These are phyloP conservation scores for Morpho achilles DNA, from an alignment of 2,888 invertebrate species.

Conservation along the genomic window DNA sequence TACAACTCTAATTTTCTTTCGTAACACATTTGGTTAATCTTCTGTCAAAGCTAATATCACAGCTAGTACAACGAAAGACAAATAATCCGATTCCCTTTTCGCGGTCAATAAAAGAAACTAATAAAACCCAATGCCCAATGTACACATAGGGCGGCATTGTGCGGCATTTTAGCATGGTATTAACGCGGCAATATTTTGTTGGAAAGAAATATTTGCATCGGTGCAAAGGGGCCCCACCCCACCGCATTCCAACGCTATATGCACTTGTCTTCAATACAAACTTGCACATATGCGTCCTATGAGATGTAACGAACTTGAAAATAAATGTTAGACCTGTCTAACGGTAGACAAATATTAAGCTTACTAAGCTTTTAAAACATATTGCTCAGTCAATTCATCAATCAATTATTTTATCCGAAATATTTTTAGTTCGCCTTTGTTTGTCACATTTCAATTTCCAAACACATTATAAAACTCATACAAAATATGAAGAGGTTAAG, in stretches of 20 bases:
- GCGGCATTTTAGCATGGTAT: slow-evolving; percentile 63
- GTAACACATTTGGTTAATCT: no score
- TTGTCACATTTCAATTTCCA: no score
- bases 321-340: slow-evolving; percentile 4
- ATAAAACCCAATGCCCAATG: slow-evolving; percentile 62
- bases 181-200: slow-evolving; percentile 72
- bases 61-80: slow-evolving; percentile 16
- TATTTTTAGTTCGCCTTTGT: no score
- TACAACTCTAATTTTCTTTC: no score
- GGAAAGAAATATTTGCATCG: slow-evolving; percentile 74
- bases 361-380: no score
- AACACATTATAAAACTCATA: no score
- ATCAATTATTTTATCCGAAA: no score
- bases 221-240: slow-evolving; percentile 41
- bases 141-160: slow-evolving; percentile 52
- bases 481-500: no score
- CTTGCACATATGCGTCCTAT: slow-evolving; percentile 11
- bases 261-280: slow-evolving; percentile 29
- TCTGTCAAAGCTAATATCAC: background rate
- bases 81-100: slow-evolving; percentile 49
- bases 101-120: slow-evolving; percentile 56
- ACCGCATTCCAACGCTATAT: slow-evolving; percentile 58
- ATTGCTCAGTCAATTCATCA: no score
- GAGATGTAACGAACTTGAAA: slow-evolving; percentile 10
- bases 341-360: background rate